These are phyloP conservation scores for Pterocles burchelli DNA, from an alignment of 2,113 vertebrate species.

Conservation along the genomic window DNA sequence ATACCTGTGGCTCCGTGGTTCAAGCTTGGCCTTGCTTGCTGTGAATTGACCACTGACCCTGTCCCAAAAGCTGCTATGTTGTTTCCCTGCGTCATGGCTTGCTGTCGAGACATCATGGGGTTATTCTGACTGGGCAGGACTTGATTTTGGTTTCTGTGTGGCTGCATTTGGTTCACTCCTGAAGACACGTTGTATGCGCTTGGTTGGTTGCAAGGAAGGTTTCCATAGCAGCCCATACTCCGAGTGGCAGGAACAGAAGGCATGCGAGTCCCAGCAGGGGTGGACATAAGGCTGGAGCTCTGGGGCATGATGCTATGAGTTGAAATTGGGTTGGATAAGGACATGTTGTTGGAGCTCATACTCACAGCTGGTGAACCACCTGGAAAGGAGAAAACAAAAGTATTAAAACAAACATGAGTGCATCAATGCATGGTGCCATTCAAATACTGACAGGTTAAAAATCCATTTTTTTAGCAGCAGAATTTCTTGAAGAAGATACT, in stretches of 20 bases:
- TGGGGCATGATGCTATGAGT: constrained; percentile 81
- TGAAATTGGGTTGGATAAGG: constrained; percentile 79
- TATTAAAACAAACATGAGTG: not conserved
- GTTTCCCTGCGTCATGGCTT: constrained; percentile 63
- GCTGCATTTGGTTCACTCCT: constrained; percentile 78
- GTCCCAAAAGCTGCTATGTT: constrained; percentile 76
- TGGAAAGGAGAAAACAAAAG: constrained; percentile 33
- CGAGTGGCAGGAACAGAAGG: constrained; percentile 71
- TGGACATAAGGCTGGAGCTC: constrained; percentile 81
- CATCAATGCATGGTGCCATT: not conserved
- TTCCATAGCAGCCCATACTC: constrained; percentile 80
- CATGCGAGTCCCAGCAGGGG: constrained; percentile 80
- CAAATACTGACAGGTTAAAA: not conserved
- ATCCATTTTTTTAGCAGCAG: not conserved
- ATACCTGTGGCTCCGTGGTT: constrained; percentile 63
- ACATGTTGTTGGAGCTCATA: constrained; percentile 78
- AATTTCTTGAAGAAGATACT: not conserved
- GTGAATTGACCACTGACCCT: constrained; percentile 71
- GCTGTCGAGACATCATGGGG: constrained; percentile 77
- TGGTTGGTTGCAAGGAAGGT: constrained; percentile 78
- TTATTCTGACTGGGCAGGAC: constrained; percentile 81
- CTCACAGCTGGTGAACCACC: constrained; percentile 76
- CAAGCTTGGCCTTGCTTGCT: constrained; percentile 77
- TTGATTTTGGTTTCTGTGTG: constrained; percentile 81
- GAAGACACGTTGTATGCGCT: constrained; percentile 66